These are phyloP conservation scores for Athalia circularis DNA, from an alignment of 2,888 invertebrate genomes.

Conservation along the genomic window DNA sequence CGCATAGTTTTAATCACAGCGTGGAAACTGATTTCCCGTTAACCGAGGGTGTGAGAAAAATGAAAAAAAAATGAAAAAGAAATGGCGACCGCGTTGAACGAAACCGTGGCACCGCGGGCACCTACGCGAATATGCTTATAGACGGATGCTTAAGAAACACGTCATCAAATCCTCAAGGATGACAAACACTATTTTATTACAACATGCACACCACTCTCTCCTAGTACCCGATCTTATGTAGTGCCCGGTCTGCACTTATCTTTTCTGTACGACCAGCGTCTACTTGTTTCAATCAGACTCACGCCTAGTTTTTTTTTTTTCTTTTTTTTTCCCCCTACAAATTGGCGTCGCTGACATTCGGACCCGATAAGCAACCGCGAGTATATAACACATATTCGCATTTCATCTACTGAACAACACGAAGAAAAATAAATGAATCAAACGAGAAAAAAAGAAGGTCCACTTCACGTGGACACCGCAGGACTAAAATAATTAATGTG, in stretches of 20 bases:
- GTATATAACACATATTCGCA: not conserved
- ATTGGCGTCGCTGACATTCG: not conserved
- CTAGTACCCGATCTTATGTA: not conserved
- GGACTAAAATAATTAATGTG: no score
- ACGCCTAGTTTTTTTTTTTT: not conserved
- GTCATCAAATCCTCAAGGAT: slow-evolving; percentile 45
- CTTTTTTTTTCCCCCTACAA: not conserved
- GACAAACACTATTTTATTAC: slow-evolving; percentile 43
- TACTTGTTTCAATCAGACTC: not conserved
- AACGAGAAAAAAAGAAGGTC: not conserved
- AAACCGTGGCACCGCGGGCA: slow-evolving; percentile 20
- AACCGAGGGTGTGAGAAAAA: slow-evolving; percentile 31
- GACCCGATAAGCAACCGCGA: not conserved
- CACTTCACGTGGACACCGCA: no score
- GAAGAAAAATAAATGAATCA: not conserved
- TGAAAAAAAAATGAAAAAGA: slow-evolving; percentile 33
- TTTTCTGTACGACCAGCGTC: not conserved
- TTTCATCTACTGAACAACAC: not conserved
- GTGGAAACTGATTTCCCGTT: slow-evolving; percentile 19
- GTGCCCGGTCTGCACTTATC: not conserved
- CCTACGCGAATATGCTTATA: slow-evolving; percentile 38
- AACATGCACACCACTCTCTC: slow-evolving; percentile 21
- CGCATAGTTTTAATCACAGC: slow-evolving; percentile 14
- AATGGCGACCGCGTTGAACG: not conserved
- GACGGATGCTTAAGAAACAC: slow-evolving; percentile 40